Evolutionary conservation across 2,797 vertebrate species (phyloP).

Genomic region (Borostomias antarcticus): DNA sequence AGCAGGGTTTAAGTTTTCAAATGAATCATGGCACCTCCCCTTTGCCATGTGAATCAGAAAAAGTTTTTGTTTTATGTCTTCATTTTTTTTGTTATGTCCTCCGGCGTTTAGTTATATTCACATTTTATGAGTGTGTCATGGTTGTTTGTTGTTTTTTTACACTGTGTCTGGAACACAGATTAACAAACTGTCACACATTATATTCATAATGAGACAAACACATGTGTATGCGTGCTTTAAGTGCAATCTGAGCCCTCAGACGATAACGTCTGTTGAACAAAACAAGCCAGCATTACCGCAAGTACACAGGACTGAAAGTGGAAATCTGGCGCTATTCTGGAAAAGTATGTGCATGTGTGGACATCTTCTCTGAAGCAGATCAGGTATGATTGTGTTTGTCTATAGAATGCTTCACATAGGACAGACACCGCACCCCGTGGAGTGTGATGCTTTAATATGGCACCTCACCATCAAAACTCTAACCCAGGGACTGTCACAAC

Average conservation of each 20-base stretch:
- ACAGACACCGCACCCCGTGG: constrained; percentile 27
- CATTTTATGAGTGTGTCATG: not conserved
- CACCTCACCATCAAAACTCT: constrained; percentile 29
- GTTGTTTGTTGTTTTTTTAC: not conserved
- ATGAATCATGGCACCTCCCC: constrained; percentile 49
- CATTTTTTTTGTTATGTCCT: constrained; percentile 14
- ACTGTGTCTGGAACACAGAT: not conserved
- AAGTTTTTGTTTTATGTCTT: constrained; percentile 20
- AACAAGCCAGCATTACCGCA: too few relatives aligned
- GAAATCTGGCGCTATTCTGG: not conserved
- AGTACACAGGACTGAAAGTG: not conserved
- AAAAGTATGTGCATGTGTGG: not conserved
- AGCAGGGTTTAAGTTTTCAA: constrained; percentile 71
- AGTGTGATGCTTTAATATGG: constrained; percentile 40
- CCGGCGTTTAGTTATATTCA: constrained; percentile 3
- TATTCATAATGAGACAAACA: not conserved
- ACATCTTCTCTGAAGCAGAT: constrained; percentile 22
- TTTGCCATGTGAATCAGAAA: constrained; percentile 38
- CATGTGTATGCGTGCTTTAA: too few relatives aligned
- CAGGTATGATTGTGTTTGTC: constrained; percentile 43
- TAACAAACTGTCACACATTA: not conserved
- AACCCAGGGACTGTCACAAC: constrained; percentile 55
- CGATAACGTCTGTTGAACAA: too few relatives aligned
- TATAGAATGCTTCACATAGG: constrained; percentile 23
- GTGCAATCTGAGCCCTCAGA: too few relatives aligned